These are phyloP conservation scores for Dolichomitus sp. DNA, from an alignment of 2,888 invertebrate genomes.

Conservation along the genomic window DNA sequence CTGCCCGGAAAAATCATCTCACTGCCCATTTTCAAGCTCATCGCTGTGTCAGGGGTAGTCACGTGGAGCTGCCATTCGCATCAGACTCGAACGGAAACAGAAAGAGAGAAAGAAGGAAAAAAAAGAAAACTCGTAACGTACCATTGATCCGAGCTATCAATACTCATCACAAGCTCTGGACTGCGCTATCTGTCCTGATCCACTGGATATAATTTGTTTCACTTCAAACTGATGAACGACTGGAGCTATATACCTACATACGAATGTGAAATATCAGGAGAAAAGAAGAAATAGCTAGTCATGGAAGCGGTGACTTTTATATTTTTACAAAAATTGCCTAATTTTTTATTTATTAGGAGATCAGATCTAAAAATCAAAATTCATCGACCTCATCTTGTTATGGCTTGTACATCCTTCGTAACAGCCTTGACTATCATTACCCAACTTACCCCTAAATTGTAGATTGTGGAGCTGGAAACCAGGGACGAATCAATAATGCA, in stretches of 20 bases:
- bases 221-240: slow-evolving; percentile 53
- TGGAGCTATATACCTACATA: neutral
- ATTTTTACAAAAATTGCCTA: neutral
- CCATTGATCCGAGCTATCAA: slow-evolving; percentile 67
- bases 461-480: slow-evolving; percentile 6
- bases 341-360: neutral
- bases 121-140: slow-evolving; percentile 56
- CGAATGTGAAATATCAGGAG: slow-evolving; percentile 32
- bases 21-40: slow-evolving; percentile 75
- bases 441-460: neutral
- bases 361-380: neutral
- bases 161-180: slow-evolving; percentile 61
- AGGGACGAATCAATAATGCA: slow-evolving; percentile 67
- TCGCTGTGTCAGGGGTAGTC: slow-evolving; percentile 71
- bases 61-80: slow-evolving; percentile 62
- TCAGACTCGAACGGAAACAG: slow-evolving; percentile 48
- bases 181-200: slow-evolving; percentile 53
- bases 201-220: slow-evolving; percentile 64
- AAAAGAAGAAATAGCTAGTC: neutral
- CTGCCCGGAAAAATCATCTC: slow-evolving; percentile 77
- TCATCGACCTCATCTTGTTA: neutral
- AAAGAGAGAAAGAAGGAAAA: slow-evolving; percentile 42
- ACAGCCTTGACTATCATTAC: neutral
- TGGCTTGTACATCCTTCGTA: neutral
- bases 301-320: neutral